These are phyloP conservation scores for Falco naumanni DNA, from an alignment of 2,797 vertebrate genomes.

Conservation along the genomic window DNA sequence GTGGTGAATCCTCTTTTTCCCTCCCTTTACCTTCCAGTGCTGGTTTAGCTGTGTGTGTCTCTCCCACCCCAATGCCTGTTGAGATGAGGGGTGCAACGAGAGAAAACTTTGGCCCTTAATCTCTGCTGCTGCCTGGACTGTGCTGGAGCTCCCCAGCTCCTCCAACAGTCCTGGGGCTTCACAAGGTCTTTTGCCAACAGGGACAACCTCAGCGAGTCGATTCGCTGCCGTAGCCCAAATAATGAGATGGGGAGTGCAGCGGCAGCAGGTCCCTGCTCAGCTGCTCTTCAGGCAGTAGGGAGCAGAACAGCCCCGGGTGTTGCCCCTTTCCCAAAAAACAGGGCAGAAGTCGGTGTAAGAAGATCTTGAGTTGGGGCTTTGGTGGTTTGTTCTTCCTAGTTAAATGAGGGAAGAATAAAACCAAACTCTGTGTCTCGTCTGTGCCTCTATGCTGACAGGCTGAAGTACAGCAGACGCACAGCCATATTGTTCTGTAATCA, in stretches of 20 bases:
- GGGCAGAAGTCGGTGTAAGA: neutral
- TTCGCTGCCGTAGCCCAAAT: neutral
- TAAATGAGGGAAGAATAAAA: neutral
- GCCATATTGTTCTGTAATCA: neutral
- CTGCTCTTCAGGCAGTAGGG: neutral
- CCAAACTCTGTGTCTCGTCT: fast-evolving
- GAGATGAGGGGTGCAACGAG: neutral
- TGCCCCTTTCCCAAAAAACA: neutral
- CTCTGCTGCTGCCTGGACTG: neutral
- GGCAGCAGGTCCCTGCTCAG: neutral
- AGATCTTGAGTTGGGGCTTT: neutral
- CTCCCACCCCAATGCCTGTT: neutral
- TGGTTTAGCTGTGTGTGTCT: neutral
- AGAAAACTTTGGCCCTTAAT: neutral
- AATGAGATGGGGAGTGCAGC: fast-evolving
- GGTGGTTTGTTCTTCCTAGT: neutral
- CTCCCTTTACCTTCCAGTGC: fast-evolving
- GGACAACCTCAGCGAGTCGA: neutral
- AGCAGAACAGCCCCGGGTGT: neutral
- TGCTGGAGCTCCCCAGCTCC: neutral
- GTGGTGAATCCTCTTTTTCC: neutral
- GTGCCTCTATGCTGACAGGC: neutral
- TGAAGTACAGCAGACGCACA: neutral
- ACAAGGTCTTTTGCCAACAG: neutral
- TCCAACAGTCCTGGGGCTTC: neutral